phyloP scores from a whole-genome alignment of 2,888 invertebrate genomes.

The Aelia acuminata region DNA sequence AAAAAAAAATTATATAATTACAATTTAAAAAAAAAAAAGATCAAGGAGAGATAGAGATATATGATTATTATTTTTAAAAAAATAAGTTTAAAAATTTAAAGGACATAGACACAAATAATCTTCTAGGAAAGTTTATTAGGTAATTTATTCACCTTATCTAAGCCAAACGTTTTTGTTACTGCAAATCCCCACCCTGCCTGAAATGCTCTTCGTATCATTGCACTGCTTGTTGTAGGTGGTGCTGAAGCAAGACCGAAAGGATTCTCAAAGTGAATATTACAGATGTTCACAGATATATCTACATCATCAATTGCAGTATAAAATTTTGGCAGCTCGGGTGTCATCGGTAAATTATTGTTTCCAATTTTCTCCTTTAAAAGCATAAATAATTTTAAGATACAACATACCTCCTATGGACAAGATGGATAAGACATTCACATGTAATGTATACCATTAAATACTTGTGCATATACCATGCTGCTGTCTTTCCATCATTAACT shows the following conservation, averaged over 20 bases:
- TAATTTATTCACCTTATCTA: constrained; percentile 83
- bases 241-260: constrained; percentile 98
- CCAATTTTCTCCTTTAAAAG: constrained; percentile 69
- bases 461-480: constrained; percentile 95
- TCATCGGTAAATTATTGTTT: constrained; percentile 72
- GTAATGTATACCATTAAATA: constrained; percentile 81
- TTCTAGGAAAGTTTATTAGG: neutral
- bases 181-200: constrained; percentile 97
- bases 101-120: no score
- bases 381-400: neutral
- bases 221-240: constrained; percentile 92
- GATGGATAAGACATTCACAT: neutral
- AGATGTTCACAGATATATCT: constrained; percentile 92
- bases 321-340: constrained; percentile 89
- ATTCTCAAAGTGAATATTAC: constrained; percentile 94
- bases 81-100: neutral
- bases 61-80: no score
- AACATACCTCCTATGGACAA: neutral
- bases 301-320: constrained; percentile 93
- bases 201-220: constrained; percentile 96
- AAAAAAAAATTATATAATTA: no score
- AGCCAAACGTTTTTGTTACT: constrained; percentile 96
- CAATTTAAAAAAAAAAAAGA: no score
- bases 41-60: no score
- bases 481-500: constrained; percentile 98